phyloP scores from a whole-genome alignment of 2,797 vertebrate species.

The Limnodromus scolopaceus region DNA sequence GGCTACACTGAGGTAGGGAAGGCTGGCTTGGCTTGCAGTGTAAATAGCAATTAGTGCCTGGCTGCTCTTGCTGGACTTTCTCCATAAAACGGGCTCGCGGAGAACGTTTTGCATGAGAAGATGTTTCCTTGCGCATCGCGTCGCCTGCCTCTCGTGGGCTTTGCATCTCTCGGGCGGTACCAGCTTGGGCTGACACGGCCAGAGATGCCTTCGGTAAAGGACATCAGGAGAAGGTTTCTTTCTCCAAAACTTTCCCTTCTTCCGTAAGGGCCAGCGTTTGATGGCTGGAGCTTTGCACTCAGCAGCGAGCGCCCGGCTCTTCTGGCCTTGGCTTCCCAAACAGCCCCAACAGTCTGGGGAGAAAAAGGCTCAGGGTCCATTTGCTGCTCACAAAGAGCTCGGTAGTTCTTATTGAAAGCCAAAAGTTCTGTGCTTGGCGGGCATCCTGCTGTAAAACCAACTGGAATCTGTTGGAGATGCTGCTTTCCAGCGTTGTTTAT shows the following conservation, averaged over 20 bases:
- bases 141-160: not conserved
- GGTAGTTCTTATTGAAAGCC: fast-evolving
- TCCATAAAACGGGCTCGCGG: not conserved
- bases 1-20: fast-evolving
- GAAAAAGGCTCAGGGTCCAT: not conserved
- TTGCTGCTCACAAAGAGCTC: not conserved
- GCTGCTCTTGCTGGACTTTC: not conserved
- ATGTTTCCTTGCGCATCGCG: fast-evolving
- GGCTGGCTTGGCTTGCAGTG: not conserved
- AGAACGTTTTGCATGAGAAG: not conserved
- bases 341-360: not conserved
- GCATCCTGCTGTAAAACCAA: not conserved
- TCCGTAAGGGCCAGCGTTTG: not conserved
- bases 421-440: not conserved
- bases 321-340: not conserved
- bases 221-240: not conserved
- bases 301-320: not conserved
- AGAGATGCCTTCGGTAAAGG: not conserved
- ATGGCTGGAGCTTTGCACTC: not conserved
- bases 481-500: not conserved
- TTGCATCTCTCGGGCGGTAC: not conserved
- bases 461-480: not conserved
- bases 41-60: not conserved
- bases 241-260: not conserved
- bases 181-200: not conserved